Evolutionary conservation across 37 sponge, comb jelly and placozoan genomes (phyloP).

Genomic region (Crambe crambe): DNA sequence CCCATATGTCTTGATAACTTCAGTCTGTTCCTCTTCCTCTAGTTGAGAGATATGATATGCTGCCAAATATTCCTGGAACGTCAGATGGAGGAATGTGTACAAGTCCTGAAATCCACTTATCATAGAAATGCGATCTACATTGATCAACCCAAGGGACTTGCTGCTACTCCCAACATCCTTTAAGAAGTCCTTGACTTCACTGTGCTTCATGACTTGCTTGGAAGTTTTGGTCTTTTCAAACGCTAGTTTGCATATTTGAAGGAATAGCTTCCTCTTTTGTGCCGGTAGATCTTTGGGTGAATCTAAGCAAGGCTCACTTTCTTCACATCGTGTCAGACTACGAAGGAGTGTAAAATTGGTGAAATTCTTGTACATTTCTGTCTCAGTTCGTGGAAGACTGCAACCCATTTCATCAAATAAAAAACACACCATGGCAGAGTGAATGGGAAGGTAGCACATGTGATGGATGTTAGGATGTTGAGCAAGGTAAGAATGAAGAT

Average conservation of each 20-base stretch:
- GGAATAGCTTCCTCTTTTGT: background rate
- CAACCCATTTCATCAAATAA: background rate
- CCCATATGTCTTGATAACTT: background rate
- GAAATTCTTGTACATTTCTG: conserved; percentile 25
- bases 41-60: conserved; percentile 3
- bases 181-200: background rate
- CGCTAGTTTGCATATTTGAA: conserved; percentile 16
- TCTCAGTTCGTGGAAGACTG: conserved; percentile 15
- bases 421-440: conserved; percentile 16
- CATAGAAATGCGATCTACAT: background rate
- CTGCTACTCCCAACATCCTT: background rate
- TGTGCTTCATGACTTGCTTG: background rate
- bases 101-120: background rate
- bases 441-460: conserved; percentile 39
- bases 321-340: background rate
- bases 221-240: background rate
- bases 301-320: background rate
- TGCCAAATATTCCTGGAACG: conserved; percentile 27
- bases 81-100: conserved; percentile 23
- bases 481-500: background rate
- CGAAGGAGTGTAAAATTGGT: background rate
- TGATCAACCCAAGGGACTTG: conserved; percentile 6
- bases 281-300: background rate
- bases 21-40: background rate
- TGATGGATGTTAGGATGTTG: conserved; percentile 5